These are phyloP conservation scores for Meiosimyza platycephala DNA, from an alignment of 2,888 invertebrate species.

Conservation along the genomic window DNA sequence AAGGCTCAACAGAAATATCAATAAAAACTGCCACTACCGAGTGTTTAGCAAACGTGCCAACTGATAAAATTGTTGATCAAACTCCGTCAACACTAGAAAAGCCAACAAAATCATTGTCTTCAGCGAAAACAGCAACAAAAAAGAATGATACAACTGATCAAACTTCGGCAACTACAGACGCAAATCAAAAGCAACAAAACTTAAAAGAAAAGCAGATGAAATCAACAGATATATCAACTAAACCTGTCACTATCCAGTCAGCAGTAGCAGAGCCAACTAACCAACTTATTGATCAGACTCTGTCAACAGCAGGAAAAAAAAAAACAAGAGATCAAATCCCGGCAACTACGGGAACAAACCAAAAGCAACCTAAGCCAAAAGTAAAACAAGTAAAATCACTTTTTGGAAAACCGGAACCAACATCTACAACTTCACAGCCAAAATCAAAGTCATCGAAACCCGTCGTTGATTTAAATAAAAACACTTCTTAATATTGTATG, in stretches of 20 bases:
- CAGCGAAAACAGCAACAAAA: slow-evolving; percentile 39
- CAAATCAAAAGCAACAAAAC: not conserved
- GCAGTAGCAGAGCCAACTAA: slow-evolving; percentile 8
- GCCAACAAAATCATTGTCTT: slow-evolving; percentile 36
- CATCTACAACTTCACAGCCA: too few species aligned
- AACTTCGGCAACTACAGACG: not conserved
- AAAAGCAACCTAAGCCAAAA: too few species aligned
- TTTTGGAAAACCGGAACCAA: too few species aligned
- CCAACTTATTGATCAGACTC: not conserved
- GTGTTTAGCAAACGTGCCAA: not conserved
- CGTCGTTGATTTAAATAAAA: too few species aligned
- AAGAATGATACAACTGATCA: not conserved
- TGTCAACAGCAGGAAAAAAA: not conserved
- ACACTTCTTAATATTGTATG: too few species aligned
- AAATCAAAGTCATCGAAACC: too few species aligned
- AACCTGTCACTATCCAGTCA: not conserved
- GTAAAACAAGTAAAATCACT: too few species aligned
- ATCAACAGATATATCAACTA: not conserved
- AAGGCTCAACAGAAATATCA: too few species aligned
- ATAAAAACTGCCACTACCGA: too few species aligned
- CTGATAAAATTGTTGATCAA: not conserved
- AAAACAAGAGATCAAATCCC: too few species aligned
- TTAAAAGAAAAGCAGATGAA: not conserved
- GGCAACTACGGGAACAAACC: too few species aligned
- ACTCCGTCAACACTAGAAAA: not conserved